A percentile compares a stretch with the other conserved stretches of the same genome.
Conservation (phyloP, 2,888 invertebrate species). For the Villa cingulata region DNA sequence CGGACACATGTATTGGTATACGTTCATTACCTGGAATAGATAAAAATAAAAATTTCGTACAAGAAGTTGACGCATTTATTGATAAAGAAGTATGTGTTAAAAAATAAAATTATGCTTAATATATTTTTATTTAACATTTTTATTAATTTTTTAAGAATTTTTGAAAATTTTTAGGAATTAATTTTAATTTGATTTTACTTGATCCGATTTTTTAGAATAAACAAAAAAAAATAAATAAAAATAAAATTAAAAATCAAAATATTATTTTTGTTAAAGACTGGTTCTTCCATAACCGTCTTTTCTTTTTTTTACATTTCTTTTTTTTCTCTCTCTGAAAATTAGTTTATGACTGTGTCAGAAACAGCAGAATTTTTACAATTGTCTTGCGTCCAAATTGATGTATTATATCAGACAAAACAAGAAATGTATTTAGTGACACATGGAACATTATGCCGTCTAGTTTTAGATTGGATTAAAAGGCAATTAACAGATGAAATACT, state of each 20-base stretch:
- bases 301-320: background rate
- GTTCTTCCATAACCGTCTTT: too few relatives aligned
- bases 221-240: too few relatives aligned
- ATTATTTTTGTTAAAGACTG: background rate
- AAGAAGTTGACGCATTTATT: conserved; percentile 56
- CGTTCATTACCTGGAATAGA: conserved; percentile 48
- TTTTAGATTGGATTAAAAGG: conserved; percentile 48
- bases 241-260: background rate
- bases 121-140: background rate
- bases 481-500: conserved; percentile 33
- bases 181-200: background rate
- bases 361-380: conserved; percentile 29
- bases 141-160: background rate
- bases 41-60: conserved; percentile 44
- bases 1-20: conserved; percentile 44
- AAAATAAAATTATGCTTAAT: conserved; percentile 9
- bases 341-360: conserved; percentile 49
- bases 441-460: conserved; percentile 46
- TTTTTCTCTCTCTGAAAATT: conserved; percentile 14
- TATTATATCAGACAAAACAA: conserved; percentile 57
- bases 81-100: conserved; percentile 47
- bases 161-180: background rate
- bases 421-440: conserved; percentile 47
- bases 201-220: too few relatives aligned
- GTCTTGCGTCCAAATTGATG: conserved; percentile 56